A percentile compares a stretch with the other conserved stretches of the same genome.
phyloP scores from a whole-genome alignment of 1,140 invertebrate species.

The Halesus radiatus region DNA sequence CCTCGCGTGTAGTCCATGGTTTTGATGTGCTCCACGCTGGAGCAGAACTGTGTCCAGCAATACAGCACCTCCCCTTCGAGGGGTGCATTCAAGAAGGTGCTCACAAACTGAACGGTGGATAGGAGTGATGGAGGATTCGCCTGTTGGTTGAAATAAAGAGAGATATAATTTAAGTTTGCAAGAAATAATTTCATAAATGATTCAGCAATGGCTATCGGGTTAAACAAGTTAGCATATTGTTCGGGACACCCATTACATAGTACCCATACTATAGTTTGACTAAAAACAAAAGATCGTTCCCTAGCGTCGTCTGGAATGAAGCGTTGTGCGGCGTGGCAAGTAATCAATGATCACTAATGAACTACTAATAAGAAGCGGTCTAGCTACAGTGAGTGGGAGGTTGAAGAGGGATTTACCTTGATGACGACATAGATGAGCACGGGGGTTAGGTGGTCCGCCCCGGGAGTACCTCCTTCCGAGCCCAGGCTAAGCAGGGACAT shows the following conservation, averaged over 20 bases:
- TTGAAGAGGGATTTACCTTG: slow-evolving; percentile 75
- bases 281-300: too few relatives aligned
- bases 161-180: too few relatives aligned
- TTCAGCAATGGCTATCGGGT: too few relatives aligned
- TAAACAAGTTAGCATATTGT: too few relatives aligned
- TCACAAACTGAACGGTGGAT: slow-evolving; percentile 97
- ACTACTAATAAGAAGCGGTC: too few relatives aligned
- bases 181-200: too few relatives aligned
- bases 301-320: too few relatives aligned
- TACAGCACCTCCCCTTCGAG: slow-evolving; percentile 94
- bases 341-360: too few relatives aligned
- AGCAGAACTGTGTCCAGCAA: slow-evolving; percentile 98
- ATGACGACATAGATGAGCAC: slow-evolving; percentile 97
- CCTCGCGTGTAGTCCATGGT: slow-evolving; percentile 77
- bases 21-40: slow-evolving; percentile 98
- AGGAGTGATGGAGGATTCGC: slow-evolving; percentile 94
- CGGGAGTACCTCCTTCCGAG: slow-evolving; percentile 84
- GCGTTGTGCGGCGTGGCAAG: too few relatives aligned
- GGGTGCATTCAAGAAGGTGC: slow-evolving; percentile 88
- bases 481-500: slow-evolving; percentile 93
- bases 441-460: slow-evolving; percentile 97
- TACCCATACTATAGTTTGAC: too few relatives aligned
- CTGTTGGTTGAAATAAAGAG: too few relatives aligned
- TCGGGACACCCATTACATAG: too few relatives aligned
- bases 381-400: neutral